Conservation (phyloP, 1,140 invertebrate genomes). For the Helicoverpa armigera region DNA sequence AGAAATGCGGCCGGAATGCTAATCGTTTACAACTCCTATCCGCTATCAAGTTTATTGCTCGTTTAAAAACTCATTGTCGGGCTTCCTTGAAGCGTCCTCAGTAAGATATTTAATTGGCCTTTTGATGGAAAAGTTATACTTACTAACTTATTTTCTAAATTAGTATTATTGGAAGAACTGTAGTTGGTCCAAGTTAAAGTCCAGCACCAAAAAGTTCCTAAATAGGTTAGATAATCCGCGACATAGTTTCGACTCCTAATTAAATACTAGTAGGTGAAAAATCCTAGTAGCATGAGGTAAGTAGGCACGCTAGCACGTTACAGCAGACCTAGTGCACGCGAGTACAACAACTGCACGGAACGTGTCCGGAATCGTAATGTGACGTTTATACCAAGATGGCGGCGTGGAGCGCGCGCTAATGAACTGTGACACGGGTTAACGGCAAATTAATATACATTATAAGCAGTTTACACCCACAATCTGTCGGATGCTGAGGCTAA, state of each 20-base stretch:
- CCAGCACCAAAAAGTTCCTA: no score
- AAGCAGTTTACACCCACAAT: slow-evolving; percentile 33
- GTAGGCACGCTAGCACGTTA: neutral
- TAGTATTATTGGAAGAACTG: neutral
- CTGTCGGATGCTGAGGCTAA: slow-evolving; percentile 10
- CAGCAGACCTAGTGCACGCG: neutral
- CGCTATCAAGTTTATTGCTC: slow-evolving; percentile 8
- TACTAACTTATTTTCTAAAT: neutral
- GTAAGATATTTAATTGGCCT: neutral
- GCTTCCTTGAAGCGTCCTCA: neutral
- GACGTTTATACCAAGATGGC: slow-evolving; percentile 64
- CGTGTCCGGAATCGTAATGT: slow-evolving; percentile 69
- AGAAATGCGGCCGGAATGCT: slow-evolving; percentile 46
- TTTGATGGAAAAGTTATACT: neutral
- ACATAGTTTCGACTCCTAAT: no score
- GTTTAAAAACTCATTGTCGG: slow-evolving; percentile 1
- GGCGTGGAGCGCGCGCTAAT: slow-evolving; percentile 55
- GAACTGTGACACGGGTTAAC: slow-evolving; percentile 54
- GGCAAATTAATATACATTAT: slow-evolving; percentile 50
- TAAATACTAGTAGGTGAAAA: no score
- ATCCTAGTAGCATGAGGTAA: neutral
- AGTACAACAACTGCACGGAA: slow-evolving; percentile 35
- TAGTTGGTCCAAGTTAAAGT: no score
- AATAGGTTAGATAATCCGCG: no score
- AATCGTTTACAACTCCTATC: slow-evolving; percentile 3